A percentile compares a stretch with the other conserved stretches of the same genome.
Evolutionary conservation across 2,888 invertebrate species (phyloP).

Genomic region (Leucophora obtusa): DNA sequence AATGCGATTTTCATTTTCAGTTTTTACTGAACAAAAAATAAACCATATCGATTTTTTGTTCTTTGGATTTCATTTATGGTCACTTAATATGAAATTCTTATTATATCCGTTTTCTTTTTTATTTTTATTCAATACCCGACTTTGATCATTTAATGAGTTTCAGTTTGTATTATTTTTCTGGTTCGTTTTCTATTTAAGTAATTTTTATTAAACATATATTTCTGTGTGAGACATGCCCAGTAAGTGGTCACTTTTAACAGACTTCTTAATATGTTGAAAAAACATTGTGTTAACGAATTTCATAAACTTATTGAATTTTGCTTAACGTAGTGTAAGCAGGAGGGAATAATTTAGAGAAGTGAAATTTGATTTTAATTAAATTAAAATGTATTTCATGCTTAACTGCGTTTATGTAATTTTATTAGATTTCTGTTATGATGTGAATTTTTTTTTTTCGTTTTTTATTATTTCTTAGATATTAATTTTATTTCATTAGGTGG

Average conservation of each 20-base stretch:
- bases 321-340: no score
- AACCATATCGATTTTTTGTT: not conserved
- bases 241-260: not conserved
- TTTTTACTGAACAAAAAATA: not conserved
- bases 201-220: not conserved
- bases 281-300: not conserved
- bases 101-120: not conserved
- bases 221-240: not conserved
- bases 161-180: not conserved
- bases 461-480: no score
- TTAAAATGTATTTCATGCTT: constrained; percentile 33
- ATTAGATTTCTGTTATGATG: not conserved
- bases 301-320: no score
- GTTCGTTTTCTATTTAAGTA: not conserved
- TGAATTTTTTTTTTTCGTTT: no score
- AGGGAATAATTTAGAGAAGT: no score
- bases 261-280: not conserved
- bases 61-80: not conserved
- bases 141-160: not conserved
- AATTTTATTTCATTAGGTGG: no score
- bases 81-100: not conserved
- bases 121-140: not conserved
- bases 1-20: constrained; percentile 8
- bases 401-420: constrained; percentile 48
- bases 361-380: constrained; percentile 15